Evolutionary conservation across 2,888 invertebrate genomes (phyloP), one percentile per base, ranked within the genome.

Genomic region (Eristalis pertinax): DNA sequence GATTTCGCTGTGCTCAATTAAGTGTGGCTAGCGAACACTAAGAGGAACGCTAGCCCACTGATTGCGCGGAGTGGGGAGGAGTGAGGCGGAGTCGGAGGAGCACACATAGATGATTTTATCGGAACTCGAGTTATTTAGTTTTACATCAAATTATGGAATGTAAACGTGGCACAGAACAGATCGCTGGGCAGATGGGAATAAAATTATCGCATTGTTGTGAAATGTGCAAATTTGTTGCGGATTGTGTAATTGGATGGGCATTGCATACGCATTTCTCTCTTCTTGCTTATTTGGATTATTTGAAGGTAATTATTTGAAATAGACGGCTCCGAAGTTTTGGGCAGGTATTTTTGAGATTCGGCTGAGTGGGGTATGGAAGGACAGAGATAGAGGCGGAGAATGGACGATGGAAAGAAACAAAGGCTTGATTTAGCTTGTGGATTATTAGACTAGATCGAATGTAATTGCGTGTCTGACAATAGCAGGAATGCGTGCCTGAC

Each of bases 101-200:
- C 38, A 75, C 58, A 19, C n/a, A 69, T 76, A 80, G 68, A 73
- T 87, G 87, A 87, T 87, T 84, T 87, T 87, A 87, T 87, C 87
- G 64, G 64, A 64, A 76, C 79, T 63, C 68, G 69, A 80, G 84
- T 58, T 87, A 84, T 87, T 87, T 84, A 84, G 87, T 87, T 84
- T 79, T 69, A 84, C 87, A 87, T 84, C 83, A 77, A 87, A 87
- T 87, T 87, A 87, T 87, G 87, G 87, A 87, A 87, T 84, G 87
- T 87, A 76, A 87, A 84, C 84, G 84, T 87, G 79, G 87, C 87
- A 79, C 58, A 64, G 50, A 87, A 50, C 82, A 76, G 70, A 82
- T 82, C 76, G 69, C 43, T 58, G 11, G 60, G 65, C 80, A 87
- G 84, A 87, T 80, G 79, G 62, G 69, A 75, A 87, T 84, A 73